These are phyloP conservation scores for Lasioglossum pauxillum DNA, from an alignment of 2,888 invertebrate species.

Conservation along the genomic window DNA sequence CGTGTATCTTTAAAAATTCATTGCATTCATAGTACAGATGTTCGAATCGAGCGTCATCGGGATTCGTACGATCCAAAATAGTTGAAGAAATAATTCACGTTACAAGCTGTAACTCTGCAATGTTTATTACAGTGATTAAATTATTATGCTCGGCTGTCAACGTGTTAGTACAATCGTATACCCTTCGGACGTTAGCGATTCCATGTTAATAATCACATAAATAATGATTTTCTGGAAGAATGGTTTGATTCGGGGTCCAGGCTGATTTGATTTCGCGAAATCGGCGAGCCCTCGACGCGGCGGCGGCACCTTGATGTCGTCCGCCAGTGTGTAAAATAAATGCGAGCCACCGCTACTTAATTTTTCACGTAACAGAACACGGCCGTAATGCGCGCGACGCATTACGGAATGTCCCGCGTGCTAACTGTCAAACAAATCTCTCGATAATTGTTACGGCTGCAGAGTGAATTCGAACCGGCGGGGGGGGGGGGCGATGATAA, in stretches of 20 bases:
- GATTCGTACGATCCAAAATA: too few species aligned
- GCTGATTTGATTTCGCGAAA: slow-evolving; percentile 30
- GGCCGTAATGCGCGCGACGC: slow-evolving; percentile 17
- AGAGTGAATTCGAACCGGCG: slow-evolving; percentile 25
- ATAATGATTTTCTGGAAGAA: background rate
- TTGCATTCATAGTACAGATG: too few species aligned
- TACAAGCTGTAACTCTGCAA: too few species aligned
- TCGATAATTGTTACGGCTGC: slow-evolving; percentile 51
- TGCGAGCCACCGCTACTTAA: slow-evolving; percentile 67
- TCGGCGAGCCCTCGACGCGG: slow-evolving; percentile 8
- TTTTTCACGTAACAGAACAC: slow-evolving; percentile 58
- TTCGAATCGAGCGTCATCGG: too few species aligned
- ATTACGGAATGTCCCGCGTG: slow-evolving; percentile 57
- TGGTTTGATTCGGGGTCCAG: background rate
- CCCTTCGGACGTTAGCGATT: too few species aligned
- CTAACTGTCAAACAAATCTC: slow-evolving; percentile 66
- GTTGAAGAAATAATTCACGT: too few species aligned
- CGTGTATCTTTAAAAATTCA: background rate
- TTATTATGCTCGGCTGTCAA: background rate
- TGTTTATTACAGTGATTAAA: background rate
- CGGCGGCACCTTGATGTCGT: slow-evolving; percentile 18
- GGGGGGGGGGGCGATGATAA: slow-evolving; percentile 34
- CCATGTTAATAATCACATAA: background rate
- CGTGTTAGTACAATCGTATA: too few species aligned
- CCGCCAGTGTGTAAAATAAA: slow-evolving; percentile 58